phyloP scores from a whole-genome alignment of 1,140 invertebrate genomes.

The Matsumurasca onukii region DNA sequence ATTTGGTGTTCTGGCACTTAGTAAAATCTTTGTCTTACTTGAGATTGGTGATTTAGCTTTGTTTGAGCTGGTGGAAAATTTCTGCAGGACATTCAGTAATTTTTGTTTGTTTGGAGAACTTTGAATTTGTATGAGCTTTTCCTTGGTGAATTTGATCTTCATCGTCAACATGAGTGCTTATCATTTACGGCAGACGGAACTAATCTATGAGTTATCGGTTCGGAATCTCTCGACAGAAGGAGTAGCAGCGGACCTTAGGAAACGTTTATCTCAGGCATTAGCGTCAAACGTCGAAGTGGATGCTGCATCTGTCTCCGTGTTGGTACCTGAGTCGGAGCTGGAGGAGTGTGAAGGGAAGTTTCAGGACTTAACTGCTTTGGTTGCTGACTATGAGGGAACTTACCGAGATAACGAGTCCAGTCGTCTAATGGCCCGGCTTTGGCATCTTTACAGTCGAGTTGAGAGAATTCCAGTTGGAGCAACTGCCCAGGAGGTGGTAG shows the following conservation, averaged over 20 bases:
- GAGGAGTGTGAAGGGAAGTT: neutral
- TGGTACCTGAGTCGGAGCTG: neutral
- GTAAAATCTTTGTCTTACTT: too few relatives aligned
- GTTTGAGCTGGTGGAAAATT: too few relatives aligned
- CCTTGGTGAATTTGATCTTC: too few relatives aligned
- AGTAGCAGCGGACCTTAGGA: neutral
- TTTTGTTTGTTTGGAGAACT: too few relatives aligned
- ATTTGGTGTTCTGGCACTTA: too few relatives aligned
- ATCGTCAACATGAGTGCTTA: neutral
- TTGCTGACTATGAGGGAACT: neutral
- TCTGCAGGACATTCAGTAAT: too few relatives aligned
- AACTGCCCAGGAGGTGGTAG: too few relatives aligned
- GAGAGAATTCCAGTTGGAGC: neutral
- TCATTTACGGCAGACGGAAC: neutral
- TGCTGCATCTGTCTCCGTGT: neutral
- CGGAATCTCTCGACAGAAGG: neutral
- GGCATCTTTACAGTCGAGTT: neutral
- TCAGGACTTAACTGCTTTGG: neutral
- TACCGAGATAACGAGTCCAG: neutral
- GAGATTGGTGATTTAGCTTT: too few relatives aligned
- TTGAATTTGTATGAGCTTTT: too few relatives aligned
- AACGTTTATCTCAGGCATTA: neutral
- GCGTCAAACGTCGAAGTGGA: neutral
- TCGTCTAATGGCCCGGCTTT: neutral
- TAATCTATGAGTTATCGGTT: neutral